These are phyloP conservation scores for Hetaerina americana DNA, from an alignment of 1,140 invertebrate genomes.

Conservation along the genomic window DNA sequence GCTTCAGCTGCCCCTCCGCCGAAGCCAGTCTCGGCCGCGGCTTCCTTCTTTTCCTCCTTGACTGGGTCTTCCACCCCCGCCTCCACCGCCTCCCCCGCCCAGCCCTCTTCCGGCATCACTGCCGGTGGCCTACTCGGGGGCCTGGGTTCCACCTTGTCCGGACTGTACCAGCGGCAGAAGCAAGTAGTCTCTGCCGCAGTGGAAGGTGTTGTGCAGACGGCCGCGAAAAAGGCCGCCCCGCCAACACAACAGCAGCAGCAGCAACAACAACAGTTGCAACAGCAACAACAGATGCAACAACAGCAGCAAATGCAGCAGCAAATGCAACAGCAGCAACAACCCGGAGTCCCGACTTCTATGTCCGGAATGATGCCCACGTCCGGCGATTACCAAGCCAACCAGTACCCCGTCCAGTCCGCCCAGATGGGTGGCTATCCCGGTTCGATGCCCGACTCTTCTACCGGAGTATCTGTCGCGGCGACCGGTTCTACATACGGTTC, in stretches of 20 bases:
- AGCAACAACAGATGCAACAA: slow-evolving; percentile 8
- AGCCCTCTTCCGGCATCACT: neutral
- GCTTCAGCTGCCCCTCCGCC: slow-evolving; percentile 1
- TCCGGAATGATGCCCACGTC: too few relatives aligned
- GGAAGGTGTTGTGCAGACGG: slow-evolving; percentile 20
- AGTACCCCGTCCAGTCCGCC: neutral
- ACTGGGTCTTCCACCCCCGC: neutral
- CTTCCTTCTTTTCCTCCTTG: neutral
- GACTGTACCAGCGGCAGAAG: neutral
- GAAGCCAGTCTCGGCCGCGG: slow-evolving; percentile 3
- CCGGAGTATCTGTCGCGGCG: neutral
- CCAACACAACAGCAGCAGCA: slow-evolving; percentile 27
- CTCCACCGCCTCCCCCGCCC: neutral
- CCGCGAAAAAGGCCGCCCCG: slow-evolving; percentile 26
- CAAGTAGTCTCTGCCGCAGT: neutral
- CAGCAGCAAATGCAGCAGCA: slow-evolving; percentile 2
- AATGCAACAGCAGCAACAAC: slow-evolving; percentile 7
- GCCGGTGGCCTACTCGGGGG: neutral
- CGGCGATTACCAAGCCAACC: neutral
- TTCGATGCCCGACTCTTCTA: neutral
- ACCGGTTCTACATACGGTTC: slow-evolving; percentile 8
- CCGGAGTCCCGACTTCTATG: too few relatives aligned
- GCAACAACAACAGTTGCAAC: slow-evolving; percentile 16
- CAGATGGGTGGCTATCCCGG: neutral
- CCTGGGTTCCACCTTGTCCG: neutral